These are phyloP conservation scores for Nipponia nippon DNA, from an alignment of 2,113 vertebrate species.

Conservation along the genomic window DNA sequence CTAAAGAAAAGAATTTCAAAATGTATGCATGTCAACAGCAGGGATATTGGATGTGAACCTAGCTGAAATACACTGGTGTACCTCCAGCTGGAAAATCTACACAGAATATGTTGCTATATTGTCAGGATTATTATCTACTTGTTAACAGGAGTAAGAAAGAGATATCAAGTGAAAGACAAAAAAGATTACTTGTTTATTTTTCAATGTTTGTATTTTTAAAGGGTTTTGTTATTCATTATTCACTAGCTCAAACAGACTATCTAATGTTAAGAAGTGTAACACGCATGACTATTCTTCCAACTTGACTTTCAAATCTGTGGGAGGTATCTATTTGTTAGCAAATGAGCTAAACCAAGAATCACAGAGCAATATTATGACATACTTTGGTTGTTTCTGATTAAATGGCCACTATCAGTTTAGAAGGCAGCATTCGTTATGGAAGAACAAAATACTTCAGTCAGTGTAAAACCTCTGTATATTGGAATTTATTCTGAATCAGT, in stretches of 20 bases:
- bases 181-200: background rate
- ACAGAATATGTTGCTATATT: background rate
- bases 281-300: background rate
- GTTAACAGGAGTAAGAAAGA: background rate
- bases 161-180: background rate
- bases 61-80: background rate
- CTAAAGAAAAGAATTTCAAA: background rate
- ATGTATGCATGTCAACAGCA: background rate
- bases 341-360: background rate
- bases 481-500: background rate
- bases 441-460: background rate
- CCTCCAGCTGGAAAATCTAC: background rate
- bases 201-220: background rate
- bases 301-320: background rate
- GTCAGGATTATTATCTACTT: constrained; percentile 3
- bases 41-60: background rate
- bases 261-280: background rate
- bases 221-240: background rate
- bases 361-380: background rate
- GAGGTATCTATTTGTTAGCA: background rate
- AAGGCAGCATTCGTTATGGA: background rate
- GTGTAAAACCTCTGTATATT: background rate
- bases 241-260: background rate
- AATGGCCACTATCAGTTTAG: background rate
- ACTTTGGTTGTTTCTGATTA: background rate